Base-by-base conservation (phyloP, 2,797 vertebrate species). In the Clarias pachynema region DNA sequence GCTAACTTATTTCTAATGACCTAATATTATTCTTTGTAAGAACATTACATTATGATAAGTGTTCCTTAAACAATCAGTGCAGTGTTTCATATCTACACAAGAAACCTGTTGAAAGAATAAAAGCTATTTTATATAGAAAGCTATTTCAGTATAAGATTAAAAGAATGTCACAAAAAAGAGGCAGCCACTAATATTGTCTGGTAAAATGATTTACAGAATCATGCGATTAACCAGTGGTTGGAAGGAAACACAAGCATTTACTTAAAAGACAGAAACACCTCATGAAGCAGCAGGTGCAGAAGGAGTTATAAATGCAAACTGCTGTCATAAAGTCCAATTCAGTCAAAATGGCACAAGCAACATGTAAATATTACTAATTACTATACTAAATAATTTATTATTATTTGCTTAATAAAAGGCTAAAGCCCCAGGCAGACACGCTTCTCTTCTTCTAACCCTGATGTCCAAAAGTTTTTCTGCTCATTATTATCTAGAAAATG, bases 331-430 rank as follows among this genome's bases (percentile, higher is more conserved):
- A 87, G 24, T 83, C 56, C 29, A 77, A 70, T 81, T 68, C 59
- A 34, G 70, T 78, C 84, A 62, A 49, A 79, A 68, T 60, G 56
- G 56, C 72, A 83, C 84, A 86, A 65, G 34, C 77, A 82, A 73
- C 26, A 73, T 31, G 49, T n/a, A 62, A 44, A 53, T 59, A 57
- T 77, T 80, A 29, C 1, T 81, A 68, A 57, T 49, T 12, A 49
- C 12, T 49, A 49, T 12, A 49, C 10, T 12, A 44, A 44, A 44
- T 44, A 44, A 49, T 49, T 12, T 49, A 49, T 49, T 49, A 40
- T 62, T 81, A 84, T 88, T 87, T 86, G 84, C 81, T 81, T 84
- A 85, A 83, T 63, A 78, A 56, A 81, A 81, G 29, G 63, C 70
- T 44, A 83, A 87, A 87, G 79, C 86, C 81, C 72, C 79, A 79